Evolutionary conservation across 2,888 invertebrate genomes (phyloP), one percentile per base, ranked within the genome.

Genomic region (Leptothorax acervorum): DNA sequence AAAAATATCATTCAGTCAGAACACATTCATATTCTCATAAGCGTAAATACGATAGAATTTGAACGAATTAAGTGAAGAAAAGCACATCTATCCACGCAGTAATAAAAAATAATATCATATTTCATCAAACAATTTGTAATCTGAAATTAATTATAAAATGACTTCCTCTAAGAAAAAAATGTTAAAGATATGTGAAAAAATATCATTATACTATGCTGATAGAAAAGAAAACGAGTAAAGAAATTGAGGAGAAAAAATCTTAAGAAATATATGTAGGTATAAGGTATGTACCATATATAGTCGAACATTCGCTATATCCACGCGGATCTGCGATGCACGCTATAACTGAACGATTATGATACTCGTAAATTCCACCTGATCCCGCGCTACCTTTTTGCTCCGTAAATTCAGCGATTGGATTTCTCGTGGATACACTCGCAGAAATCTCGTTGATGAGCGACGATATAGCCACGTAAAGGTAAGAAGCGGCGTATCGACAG

Each of bases 351-450:
- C 57, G 45, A 71, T 79, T 71, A 71, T 60, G 23, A 57, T 35
- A 28, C 70, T 71, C 70, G 57, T 71, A 70, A 79, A 71, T 71
- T 79, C 79, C 70, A 70, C 35, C 57, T 79, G 71, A 79, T 79
- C 45, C 48, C 57, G 71, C 57, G 55, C 15, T 35, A 60, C 12
- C 31, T 79, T 79, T 48, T 57, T 60, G 48, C 57, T 74, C 45
- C 12, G 39, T n/a, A 39, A 63, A 35, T 42, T 35, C 23, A 45
- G 6, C 48, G 63, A 75, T 51, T 48, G 63, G 23, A 39, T 39
- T 18, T 11, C 75, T 63, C 48, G 15, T 31, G 66, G 28, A 78
- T 70, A 31, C 57, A 31, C 35, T 48, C 71, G 57, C 57, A 60
- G 57, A 71, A 71, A 60, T 28, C 48, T 57, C 48, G 57, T 68